A percentile compares a stretch with the other conserved stretches of the same genome.
Conservation (phyloP, 2,888 invertebrate species). For the Caenorhabditis wallacei region DNA sequence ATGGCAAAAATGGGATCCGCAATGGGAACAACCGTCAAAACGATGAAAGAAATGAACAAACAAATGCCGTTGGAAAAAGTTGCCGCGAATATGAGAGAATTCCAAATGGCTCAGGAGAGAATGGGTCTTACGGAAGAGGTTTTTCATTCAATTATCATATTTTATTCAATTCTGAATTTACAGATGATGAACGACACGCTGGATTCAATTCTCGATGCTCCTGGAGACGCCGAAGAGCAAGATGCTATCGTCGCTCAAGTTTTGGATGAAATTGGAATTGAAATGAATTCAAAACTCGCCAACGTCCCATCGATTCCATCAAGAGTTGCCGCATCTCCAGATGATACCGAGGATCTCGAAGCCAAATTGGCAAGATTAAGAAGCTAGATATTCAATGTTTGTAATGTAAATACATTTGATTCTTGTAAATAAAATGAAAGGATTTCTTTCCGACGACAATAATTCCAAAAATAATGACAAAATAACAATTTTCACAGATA, state of each 20-base stretch:
- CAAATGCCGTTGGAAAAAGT: constrained; percentile 85
- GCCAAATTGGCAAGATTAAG: constrained; percentile 66
- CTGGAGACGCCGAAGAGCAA: constrained; percentile 93
- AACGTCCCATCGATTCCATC: constrained; percentile 49
- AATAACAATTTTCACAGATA: too few species aligned
- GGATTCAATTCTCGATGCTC: constrained; percentile 92
- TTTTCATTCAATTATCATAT: constrained; percentile 9
- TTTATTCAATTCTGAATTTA: constrained; percentile 13
- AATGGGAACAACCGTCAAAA: constrained; percentile 92
- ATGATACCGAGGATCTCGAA: constrained; percentile 63
- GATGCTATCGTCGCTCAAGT: constrained; percentile 93
- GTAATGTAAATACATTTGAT: neutral
- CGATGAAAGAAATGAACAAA: constrained; percentile 93
- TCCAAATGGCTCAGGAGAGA: constrained; percentile 90
- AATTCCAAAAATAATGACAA: too few species aligned
- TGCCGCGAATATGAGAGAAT: constrained; percentile 90
- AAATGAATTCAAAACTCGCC: constrained; percentile 86
- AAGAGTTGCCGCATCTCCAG: constrained; percentile 4
- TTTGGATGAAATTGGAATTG: constrained; percentile 97
- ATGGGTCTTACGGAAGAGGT: constrained; percentile 98
- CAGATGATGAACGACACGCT: constrained; percentile 89
- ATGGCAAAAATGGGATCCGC: constrained; percentile 92
- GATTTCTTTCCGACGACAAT: neutral
- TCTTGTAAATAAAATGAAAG: neutral
- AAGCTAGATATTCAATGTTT: constrained; percentile 36